Conservation (phyloP, 2,113 vertebrate genomes). For the Vimba vimba region DNA sequence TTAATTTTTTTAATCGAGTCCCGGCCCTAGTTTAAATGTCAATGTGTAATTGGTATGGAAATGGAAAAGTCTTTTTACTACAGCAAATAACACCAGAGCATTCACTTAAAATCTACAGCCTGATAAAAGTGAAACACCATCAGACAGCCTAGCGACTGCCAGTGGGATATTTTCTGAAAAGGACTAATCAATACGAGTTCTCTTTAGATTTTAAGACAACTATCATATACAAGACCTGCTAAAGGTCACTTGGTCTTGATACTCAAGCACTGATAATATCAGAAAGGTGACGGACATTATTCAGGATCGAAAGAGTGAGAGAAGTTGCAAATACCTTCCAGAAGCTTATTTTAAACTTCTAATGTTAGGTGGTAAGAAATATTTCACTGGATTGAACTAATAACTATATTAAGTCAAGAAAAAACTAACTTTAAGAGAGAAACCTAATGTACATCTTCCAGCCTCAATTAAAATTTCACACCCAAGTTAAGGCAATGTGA, state of each 20-base stretch:
- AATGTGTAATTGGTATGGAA: conserved; percentile 6
- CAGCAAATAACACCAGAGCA: neutral
- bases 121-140: neutral
- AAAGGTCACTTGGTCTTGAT: neutral
- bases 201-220: neutral
- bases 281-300: neutral
- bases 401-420: neutral
- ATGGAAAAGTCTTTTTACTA: neutral
- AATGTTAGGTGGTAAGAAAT: neutral
- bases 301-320: neutral
- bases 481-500: neutral
- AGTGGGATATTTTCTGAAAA: conserved; percentile 5
- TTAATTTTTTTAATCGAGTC: too few species aligned
- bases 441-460: neutral
- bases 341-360: neutral
- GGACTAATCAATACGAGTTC: neutral
- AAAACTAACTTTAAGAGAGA: neutral
- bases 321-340: neutral
- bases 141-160: neutral
- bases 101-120: neutral
- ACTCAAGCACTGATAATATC: neutral
- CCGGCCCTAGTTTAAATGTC: too few species aligned
- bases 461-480: neutral
- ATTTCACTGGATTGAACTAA: neutral
- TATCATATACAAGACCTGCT: neutral